Evolutionary conservation across 2,113 vertebrate species (phyloP).

Genomic region (Lepidothrix coronata): DNA sequence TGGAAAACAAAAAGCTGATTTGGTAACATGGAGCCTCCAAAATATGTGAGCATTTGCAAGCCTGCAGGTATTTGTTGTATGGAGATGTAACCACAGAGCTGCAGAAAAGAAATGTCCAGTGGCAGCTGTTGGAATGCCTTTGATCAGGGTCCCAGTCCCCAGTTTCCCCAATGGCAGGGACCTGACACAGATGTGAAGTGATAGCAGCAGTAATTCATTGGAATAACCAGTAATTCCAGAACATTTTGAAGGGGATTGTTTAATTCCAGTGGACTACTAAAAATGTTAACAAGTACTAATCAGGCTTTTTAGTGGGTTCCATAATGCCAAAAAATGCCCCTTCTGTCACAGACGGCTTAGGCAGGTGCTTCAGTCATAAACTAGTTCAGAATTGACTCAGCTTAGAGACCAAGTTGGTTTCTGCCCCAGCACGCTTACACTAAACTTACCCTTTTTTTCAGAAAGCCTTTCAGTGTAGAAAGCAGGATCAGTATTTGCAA

Average conservation of each 20-base stretch:
- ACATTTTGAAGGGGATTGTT: conserved; percentile 28
- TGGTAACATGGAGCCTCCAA: neutral
- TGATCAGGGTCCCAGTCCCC: neutral
- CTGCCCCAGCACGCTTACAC: neutral
- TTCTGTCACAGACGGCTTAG: neutral
- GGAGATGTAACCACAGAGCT: neutral
- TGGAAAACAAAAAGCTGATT: neutral
- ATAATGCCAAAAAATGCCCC: neutral
- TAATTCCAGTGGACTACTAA: neutral
- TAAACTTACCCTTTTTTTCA: neutral
- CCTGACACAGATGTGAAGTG: neutral
- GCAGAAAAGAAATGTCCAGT: neutral
- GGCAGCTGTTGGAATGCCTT: conserved; percentile 11
- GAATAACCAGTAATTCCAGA: conserved; percentile 47
- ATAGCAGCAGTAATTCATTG: conserved; percentile 54
- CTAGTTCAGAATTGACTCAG: neutral
- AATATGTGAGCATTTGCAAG: neutral
- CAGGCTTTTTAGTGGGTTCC: neutral
- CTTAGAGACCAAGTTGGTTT: neutral
- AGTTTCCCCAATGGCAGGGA: neutral
- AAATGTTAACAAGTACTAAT: neutral
- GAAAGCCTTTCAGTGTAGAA: neutral
- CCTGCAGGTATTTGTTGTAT: neutral
- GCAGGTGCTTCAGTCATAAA: neutral
- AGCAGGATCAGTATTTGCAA: neutral